Percentiles rank a stretch among this genome's conserved stretches.
Evolutionary conservation across 2,113 vertebrate genomes (phyloP).

Genomic region (Petromus typicus): DNA sequence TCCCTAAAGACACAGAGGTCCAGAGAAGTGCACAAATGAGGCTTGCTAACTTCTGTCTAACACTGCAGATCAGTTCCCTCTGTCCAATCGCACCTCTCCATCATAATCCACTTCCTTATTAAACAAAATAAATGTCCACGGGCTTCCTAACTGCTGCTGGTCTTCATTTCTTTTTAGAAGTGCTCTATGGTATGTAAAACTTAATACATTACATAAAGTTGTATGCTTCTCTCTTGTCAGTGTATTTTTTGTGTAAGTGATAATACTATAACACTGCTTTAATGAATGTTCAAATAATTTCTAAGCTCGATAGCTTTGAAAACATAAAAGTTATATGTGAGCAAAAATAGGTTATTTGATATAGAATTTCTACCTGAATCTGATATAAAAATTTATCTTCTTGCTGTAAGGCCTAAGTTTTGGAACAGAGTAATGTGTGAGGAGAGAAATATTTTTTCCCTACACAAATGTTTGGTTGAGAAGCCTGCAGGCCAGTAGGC

Average conservation of each 20-base stretch:
- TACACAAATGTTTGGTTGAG: neutral
- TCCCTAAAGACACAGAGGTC: neutral
- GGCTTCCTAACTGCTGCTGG: neutral
- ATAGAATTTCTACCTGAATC: no score
- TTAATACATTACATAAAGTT: neutral
- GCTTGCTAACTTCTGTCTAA: neutral
- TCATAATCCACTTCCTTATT: neutral
- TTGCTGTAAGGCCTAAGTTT: neutral
- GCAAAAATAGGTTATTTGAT: no score
- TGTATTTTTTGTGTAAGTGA: neutral
- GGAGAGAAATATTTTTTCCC: neutral
- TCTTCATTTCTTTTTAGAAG: neutral
- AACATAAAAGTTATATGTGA: no score
- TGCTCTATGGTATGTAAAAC: neutral
- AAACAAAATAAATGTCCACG: neutral
- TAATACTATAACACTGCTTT: no score
- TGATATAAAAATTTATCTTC: no score
- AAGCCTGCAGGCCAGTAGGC: accelerated
- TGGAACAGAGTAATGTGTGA: neutral
- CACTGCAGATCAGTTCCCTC: no score
- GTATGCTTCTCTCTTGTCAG: neutral
- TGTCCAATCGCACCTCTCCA: neutral
- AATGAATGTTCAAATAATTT: no score
- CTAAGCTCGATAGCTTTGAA: no score
- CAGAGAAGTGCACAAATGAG: neutral